Evolutionary conservation across 2,113 vertebrate genomes (phyloP).

Genomic region (Nannospalax galili): DNA sequence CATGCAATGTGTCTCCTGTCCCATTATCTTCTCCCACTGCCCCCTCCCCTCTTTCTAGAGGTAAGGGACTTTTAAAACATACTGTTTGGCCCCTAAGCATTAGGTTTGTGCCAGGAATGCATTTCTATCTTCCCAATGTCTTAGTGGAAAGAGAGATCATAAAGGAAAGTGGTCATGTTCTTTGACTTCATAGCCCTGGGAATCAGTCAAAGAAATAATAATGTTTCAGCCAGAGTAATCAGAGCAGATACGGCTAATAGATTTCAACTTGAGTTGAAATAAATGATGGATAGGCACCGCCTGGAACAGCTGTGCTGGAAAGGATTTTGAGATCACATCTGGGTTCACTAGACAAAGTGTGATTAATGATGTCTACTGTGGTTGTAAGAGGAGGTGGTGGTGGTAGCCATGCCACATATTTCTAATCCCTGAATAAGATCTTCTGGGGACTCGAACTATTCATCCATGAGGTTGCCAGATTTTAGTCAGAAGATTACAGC

Average conservation of each 20-base stretch:
- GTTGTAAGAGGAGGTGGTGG: constrained; percentile 56
- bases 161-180: constrained; percentile 57
- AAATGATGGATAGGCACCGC: constrained; percentile 78
- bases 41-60: background rate
- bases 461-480: constrained; percentile 68
- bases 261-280: constrained; percentile 76
- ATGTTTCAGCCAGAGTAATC: constrained; percentile 75
- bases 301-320: constrained; percentile 78
- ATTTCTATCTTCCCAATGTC: constrained; percentile 34
- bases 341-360: constrained; percentile 80
- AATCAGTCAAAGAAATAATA: constrained; percentile 75
- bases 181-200: constrained; percentile 60
- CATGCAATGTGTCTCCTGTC: too few species aligned
- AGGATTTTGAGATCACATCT: constrained; percentile 75
- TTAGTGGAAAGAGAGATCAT: constrained; percentile 43
- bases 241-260: constrained; percentile 79
- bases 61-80: background rate
- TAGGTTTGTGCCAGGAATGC: constrained; percentile 16
- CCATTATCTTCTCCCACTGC: too few species aligned
- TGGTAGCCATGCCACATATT: constrained; percentile 56
- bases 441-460: constrained; percentile 60
- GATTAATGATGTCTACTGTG: constrained; percentile 77
- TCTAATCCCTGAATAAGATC: constrained; percentile 66
- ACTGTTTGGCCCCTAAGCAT: background rate
- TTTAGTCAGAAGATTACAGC: constrained; percentile 38